Evolutionary conservation across 2,797 vertebrate genomes (phyloP).

Genomic region (Spheniscus humboldti): DNA sequence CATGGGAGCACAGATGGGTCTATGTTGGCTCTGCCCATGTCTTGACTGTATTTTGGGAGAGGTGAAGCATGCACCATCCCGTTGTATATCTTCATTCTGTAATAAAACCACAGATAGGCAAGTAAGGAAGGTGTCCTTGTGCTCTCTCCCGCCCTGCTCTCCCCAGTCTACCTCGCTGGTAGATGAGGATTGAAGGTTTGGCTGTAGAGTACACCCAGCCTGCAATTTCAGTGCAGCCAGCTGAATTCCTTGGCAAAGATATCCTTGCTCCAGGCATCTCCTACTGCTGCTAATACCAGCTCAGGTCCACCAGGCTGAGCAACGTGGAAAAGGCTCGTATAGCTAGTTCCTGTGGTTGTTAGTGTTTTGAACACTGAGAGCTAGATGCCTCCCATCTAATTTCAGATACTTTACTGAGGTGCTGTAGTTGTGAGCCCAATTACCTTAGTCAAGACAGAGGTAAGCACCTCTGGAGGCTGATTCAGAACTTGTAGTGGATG

Average conservation of each 20-base stretch:
- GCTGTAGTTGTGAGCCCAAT: background rate
- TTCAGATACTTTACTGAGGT: background rate
- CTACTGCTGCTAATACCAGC: background rate
- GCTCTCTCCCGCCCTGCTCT: background rate
- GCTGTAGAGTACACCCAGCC: background rate
- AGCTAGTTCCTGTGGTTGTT: background rate
- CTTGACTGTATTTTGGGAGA: background rate
- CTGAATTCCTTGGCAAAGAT: background rate
- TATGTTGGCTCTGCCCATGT: background rate
- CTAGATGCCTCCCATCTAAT: background rate
- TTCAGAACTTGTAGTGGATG: background rate
- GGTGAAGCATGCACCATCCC: too few species aligned
- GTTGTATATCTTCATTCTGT: background rate
- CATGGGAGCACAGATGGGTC: background rate
- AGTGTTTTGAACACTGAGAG: background rate
- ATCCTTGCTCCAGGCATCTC: background rate
- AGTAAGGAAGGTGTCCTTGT: background rate
- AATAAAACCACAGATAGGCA: background rate
- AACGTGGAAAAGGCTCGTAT: background rate
- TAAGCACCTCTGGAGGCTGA: background rate
- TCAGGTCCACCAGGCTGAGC: background rate
- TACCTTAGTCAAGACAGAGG: background rate
- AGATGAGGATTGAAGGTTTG: background rate
- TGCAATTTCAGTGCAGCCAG: background rate
- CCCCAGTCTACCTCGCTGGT: background rate